Base-by-base conservation (phyloP, 1,140 invertebrate genomes). In the Trichonephila clavata region DNA sequence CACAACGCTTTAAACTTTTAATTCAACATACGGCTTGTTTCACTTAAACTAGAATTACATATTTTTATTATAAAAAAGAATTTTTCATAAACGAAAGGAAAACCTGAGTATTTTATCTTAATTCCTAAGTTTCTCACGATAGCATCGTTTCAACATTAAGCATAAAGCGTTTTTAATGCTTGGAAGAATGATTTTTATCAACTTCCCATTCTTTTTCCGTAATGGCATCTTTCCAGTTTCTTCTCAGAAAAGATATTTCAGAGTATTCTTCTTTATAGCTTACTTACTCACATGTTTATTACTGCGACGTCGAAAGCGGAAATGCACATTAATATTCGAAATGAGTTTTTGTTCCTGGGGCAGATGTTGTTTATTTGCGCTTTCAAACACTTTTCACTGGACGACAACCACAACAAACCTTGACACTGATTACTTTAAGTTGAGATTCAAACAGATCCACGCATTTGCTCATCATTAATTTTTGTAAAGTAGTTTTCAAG, bases 371-470 rank as follows among this genome's bases (percentile, higher is more conserved):
- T 89, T 89, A 71, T 89, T 71, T 89, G 43, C 5, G 27, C 50
- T 32, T 32, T 61, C 43, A 89, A 89, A 89, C 68, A 71, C 21
- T 88, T 60, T 86, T 60, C 84, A 61, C 39, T 63, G n/a, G 27
- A 43, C 27, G 24, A 39, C 27, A 14, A 80, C 18, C 71, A 81
- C 89, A 90, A 90, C 89, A 90, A 90, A 77, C 89, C 89, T 90
- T 90, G 89, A 90, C 89, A 80, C 89, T 90, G 89, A 90, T 90
- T 90, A n/a, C 27, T 43, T 50, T 68, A 61, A n/a, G 18, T n/a
- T n/a, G 50, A 20, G 89, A 90, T 90, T 59, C 50, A 80, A 81
- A 90, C 21, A 32, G 68, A 80, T 32, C 59, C 89, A n/a, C 68
- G 81, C 21, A 24, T 88, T 68, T 21, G 81, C 27, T 86, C 57